A percentile compares a stretch with the other conserved stretches of the same genome.
Evolutionary conservation across 2,797 vertebrate species (phyloP).

Genomic region (Catamblyrhynchus diadema): DNA sequence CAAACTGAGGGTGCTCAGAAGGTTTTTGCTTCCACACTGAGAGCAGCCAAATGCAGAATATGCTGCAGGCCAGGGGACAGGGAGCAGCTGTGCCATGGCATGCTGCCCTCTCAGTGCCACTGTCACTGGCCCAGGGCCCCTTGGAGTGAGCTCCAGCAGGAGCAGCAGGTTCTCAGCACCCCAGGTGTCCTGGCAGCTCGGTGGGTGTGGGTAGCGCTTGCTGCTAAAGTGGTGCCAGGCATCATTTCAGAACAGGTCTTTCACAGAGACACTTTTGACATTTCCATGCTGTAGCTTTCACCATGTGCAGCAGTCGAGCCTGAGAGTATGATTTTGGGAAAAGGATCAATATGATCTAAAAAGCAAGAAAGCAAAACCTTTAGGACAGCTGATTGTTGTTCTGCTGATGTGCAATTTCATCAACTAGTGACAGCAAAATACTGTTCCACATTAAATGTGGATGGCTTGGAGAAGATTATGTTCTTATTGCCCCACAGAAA

Average conservation of each 20-base stretch:
- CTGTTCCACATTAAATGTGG: background rate
- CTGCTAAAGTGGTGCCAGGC: accelerated
- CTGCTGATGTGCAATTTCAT: background rate
- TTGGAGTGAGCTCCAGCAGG: background rate
- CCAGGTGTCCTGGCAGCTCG: background rate
- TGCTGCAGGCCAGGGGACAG: background rate
- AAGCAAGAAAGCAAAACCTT: background rate
- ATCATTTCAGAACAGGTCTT: background rate
- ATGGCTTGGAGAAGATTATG: background rate
- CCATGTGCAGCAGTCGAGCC: background rate
- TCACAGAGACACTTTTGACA: background rate
- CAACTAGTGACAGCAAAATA: background rate
- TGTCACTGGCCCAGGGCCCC: background rate
- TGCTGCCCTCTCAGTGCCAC: accelerated
- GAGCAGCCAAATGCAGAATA: accelerated
- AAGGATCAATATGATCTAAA: background rate
- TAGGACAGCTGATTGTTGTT: background rate
- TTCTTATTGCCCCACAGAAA: background rate
- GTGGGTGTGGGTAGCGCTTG: accelerated
- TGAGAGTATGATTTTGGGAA: background rate
- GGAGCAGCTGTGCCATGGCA: background rate
- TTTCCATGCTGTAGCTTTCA: background rate
- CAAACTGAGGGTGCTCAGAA: background rate
- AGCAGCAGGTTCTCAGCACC: background rate
- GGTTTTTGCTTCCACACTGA: background rate